Base-by-base conservation (phyloP, 2,797 vertebrate species). In the Thamnophis elegans region DNA sequence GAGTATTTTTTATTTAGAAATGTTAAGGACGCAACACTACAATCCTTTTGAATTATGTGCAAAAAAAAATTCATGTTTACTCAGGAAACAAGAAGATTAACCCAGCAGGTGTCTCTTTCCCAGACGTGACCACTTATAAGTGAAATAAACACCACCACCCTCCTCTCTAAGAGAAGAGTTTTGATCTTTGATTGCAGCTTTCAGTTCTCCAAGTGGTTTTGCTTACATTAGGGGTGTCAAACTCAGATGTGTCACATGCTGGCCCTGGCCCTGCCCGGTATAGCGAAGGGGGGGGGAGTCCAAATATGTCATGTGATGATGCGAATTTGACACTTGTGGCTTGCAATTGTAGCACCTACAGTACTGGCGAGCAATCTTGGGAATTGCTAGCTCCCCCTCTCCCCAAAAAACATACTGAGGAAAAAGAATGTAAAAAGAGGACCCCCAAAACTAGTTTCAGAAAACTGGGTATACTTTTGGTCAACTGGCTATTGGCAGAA, bases 11-110 rank as follows among this genome's bases (percentile, higher is more conserved):
- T 96, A 94, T 96, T 95, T 96, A 94, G 95, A 96, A 92, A 94
- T 86, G 91, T 92, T 87, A 56, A 89, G 95, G 68, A 90, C 92
- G 91, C 62, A 95, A 95, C 90, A 93, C 92, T 85, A 88, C 85
- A 94, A 97, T 96, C 96, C 94, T 88, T 54, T 12, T 47, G 94
- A 94, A 90, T 90, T 6, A 14, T 0, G 11, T 89, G 96, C 26
- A 94, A 93, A 93, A 96, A 7, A 36, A 94, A 0, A 5, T 90
- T 89, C 90, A 0, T 95, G 94, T 94, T 95, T 94, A 94, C 94
- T 94, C 93, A 95, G 96, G 94, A 96, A 96, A 94, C 65, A 95
- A 96, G 93, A 95, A 96, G 96, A 96, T 96, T 95, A 96, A 96
- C 93, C 87, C 5, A 25, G 93, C 96, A 97, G 95, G 95, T 96